Evolutionary conservation across 2,797 vertebrate genomes (phyloP), one percentile per base, ranked within the genome.

Genomic region (Lutra lutra): DNA sequence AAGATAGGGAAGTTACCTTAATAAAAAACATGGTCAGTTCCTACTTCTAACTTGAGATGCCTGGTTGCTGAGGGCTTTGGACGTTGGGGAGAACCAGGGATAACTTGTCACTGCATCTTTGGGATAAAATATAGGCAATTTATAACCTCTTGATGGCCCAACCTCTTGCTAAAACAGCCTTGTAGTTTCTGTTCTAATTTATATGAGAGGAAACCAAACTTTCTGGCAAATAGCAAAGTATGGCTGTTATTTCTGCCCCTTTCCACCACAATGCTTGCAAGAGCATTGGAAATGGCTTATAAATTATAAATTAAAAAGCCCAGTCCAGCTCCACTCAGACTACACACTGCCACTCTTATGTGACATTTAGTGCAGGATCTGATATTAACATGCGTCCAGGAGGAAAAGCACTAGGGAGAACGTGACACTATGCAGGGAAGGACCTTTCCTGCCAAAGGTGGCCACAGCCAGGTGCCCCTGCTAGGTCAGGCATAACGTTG

Each of bases 171-270:
- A 88, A 40, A 91, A 78, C 21, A 95, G 32, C 46, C 23, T 79
- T 96, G 38, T 70, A 35, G 83, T 96, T 92, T 95, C 29, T 79
- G 6, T 79, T 83, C 84, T 85, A 88, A 73, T 73, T 92, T 89
- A 66, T 72, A n/a, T 23, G 27, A 94, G 83, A 92, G 56, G 27
- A 97, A 91, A 87, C 75, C 94, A 92, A 5, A 91, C 56, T 91
- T 95, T 56, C 15, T 75, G 40, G 82, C 75, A 87, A 86, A 64
- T 4, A 73, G 38, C 60, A 90, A 90, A 79, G 35, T 56, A 83
- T 7, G 15, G 17, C 87, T 96, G 29, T 80, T 66, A 0, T 92
- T 77, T 79, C 29, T 95, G 64, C 15, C 38, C 40, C 35, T 96
- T 70, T 91, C 85, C 86, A 66, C 58, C 38, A 35, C 35, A 38